A percentile compares a stretch with the other conserved stretches of the same genome.
Evolutionary conservation across 2,888 invertebrate species (phyloP).

Genomic region (Drosophila pseudotakahashii): DNA sequence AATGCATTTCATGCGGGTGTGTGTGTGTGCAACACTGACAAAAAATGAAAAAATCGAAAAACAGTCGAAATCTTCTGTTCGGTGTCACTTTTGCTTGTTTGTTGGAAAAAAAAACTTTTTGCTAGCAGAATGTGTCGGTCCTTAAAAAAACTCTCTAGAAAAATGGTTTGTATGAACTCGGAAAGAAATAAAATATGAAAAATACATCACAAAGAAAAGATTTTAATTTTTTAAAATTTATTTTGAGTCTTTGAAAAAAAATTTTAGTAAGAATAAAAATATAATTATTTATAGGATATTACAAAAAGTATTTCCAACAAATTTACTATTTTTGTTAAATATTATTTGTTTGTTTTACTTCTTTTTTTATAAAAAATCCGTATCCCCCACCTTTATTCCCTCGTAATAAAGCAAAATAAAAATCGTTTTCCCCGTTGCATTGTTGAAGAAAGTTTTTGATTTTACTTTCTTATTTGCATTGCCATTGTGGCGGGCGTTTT

Average conservation of each 20-base stretch:
- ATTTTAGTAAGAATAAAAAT: too few species aligned
- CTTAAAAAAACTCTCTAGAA: not conserved
- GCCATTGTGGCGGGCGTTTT: not conserved
- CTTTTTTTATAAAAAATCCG: too few species aligned
- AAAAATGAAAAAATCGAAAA: conserved; percentile 19
- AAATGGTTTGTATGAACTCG: not conserved
- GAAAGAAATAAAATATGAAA: too few species aligned
- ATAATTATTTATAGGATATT: too few species aligned
- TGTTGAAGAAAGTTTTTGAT: conserved; percentile 1
- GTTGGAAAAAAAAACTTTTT: conserved; percentile 72
- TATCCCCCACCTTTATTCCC: not conserved
- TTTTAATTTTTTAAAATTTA: too few species aligned
- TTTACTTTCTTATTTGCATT: conserved; percentile 5
- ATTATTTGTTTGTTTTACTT: too few species aligned
- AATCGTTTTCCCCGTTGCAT: conserved; percentile 3
- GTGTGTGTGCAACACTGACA: conserved; percentile 34
- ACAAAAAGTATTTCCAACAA: too few species aligned
- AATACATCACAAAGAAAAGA: too few species aligned
- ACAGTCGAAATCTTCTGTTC: conserved; percentile 64
- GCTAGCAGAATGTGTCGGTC: conserved; percentile 4
- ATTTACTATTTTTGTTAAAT: too few species aligned
- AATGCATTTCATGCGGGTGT: conserved; percentile 16
- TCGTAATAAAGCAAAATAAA: not conserved
- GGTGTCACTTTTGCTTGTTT: conserved; percentile 78
- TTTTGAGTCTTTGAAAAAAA: too few species aligned